Conservation (phyloP, 1,140 invertebrate genomes). For the Spodoptera frugiperda region DNA sequence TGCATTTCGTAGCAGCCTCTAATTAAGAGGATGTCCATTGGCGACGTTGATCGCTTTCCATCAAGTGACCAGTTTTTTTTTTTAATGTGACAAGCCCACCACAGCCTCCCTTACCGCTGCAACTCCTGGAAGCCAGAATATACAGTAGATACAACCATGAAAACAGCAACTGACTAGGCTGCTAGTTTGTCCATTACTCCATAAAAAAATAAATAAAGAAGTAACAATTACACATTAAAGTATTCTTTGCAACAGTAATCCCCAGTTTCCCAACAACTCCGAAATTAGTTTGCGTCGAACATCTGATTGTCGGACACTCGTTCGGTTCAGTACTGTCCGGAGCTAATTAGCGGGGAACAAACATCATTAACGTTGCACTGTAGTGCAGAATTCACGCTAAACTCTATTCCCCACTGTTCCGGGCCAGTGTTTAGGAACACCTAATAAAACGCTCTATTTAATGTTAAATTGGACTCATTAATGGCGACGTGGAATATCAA, state of each 20-base stretch:
- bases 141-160: no score
- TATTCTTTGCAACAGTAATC: background rate
- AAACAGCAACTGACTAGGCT: no score
- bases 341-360: constrained; percentile 39
- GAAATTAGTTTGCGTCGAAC: constrained; percentile 32
- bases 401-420: constrained; percentile 2
- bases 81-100: no score
- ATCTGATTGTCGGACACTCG: constrained; percentile 36
- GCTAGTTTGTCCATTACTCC: no score
- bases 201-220: no score
- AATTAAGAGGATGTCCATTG: no score
- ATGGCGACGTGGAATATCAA: background rate
- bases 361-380: constrained; percentile 38
- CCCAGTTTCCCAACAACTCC: background rate
- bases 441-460: constrained; percentile 12
- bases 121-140: no score
- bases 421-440: constrained; percentile 32
- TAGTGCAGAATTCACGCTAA: constrained; percentile 13
- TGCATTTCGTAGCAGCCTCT: no score
- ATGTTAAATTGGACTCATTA: background rate
- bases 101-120: no score
- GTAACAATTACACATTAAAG: background rate
- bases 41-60: no score
- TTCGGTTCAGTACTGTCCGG: constrained; percentile 36
- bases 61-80: no score